Conservation (phyloP, 2,888 invertebrate species). For the Drepanosiphum platanoidis region DNA sequence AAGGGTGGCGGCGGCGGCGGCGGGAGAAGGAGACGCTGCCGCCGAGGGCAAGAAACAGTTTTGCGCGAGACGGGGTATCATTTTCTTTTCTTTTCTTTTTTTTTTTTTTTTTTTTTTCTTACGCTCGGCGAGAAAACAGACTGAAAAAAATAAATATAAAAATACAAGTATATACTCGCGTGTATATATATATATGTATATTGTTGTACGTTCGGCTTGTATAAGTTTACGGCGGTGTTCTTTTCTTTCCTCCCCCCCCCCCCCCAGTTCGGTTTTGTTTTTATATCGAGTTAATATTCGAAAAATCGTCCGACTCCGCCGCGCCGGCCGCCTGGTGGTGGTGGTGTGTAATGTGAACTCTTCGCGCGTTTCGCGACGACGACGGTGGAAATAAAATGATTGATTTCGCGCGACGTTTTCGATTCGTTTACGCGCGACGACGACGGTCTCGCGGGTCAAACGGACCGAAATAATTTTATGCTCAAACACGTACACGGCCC, state of each 20-base stretch:
- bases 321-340: background rate
- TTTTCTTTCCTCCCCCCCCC: too few relatives aligned
- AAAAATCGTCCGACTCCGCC: slow-evolving; percentile 10
- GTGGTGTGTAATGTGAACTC: background rate
- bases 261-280: background rate
- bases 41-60: slow-evolving; percentile 25
- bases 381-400: background rate
- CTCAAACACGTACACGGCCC: background rate
- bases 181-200: background rate
- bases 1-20: background rate
- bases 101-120: background rate
- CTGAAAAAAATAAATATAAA: slow-evolving; percentile 1
- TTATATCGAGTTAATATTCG: slow-evolving; percentile 14
- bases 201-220: slow-evolving; percentile 18
- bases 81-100: slow-evolving; percentile 22
- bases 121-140: slow-evolving; percentile 24
- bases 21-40: background rate
- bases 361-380: background rate
- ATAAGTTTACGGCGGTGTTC: slow-evolving; percentile 5
- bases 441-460: background rate
- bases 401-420: background rate
- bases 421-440: background rate
- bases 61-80: slow-evolving; percentile 15
- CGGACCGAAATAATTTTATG: slow-evolving; percentile 28
- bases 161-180: slow-evolving; percentile 4